These are phyloP conservation scores for Odontomachus brunneus DNA, from an alignment of 1,140 invertebrate genomes.

Conservation along the genomic window DNA sequence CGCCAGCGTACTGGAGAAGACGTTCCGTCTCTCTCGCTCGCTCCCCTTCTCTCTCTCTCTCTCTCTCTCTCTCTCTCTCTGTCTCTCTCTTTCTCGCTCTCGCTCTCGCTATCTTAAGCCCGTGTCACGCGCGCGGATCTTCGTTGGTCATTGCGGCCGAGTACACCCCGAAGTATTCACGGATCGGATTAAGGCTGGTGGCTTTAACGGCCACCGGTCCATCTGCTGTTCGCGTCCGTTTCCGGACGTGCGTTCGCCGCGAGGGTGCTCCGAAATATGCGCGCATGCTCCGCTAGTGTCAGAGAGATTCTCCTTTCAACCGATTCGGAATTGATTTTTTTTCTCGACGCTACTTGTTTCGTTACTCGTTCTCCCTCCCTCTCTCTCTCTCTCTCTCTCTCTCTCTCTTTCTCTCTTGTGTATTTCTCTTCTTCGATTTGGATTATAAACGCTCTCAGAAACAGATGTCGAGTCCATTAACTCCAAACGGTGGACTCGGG, in stretches of 20 bases:
- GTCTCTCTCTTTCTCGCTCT: neutral
- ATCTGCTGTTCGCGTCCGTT: neutral
- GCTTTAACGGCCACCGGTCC: neutral
- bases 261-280: neutral
- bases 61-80: too few relatives aligned
- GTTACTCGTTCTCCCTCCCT: neutral
- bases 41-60: too few relatives aligned
- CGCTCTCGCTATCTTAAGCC: slow-evolving; percentile 12
- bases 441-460: neutral
- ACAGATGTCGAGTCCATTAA: neutral
- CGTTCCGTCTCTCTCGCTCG: slow-evolving; percentile 40
- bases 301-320: neutral
- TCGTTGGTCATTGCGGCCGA: slow-evolving; percentile 1
- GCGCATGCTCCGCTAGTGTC: neutral
- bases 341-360: neutral
- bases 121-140: slow-evolving; percentile 42
- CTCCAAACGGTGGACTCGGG: neutral
- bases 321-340: slow-evolving; percentile 4
- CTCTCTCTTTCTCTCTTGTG: neutral
- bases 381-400: neutral
- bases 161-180: slow-evolving; percentile 1
- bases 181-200: slow-evolving; percentile 35
- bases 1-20: slow-evolving; percentile 72
- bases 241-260: neutral
- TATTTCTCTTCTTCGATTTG: neutral